Conservation (phyloP, 2,888 invertebrate genomes). For the Chaitophorus viminalis region DNA sequence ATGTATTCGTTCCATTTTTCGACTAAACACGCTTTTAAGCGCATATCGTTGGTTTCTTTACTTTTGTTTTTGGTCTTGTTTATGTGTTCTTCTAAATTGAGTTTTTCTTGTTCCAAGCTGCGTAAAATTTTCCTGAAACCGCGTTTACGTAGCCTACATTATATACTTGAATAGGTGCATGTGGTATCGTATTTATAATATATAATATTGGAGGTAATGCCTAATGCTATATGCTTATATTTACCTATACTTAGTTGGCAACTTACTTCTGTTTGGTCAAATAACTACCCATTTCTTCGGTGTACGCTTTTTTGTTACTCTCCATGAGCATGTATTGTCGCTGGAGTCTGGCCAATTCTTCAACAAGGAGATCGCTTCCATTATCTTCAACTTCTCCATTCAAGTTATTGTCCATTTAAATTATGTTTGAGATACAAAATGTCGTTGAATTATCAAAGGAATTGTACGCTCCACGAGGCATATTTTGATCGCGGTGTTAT, state of each 20-base stretch:
- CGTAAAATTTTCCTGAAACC: slow-evolving; percentile 71
- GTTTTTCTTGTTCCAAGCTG: slow-evolving; percentile 73
- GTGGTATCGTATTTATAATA: neutral
- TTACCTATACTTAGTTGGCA: neutral
- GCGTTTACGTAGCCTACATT: neutral
- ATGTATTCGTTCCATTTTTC: slow-evolving; percentile 71
- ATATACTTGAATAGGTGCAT: too few relatives aligned
- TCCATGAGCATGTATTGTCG: slow-evolving; percentile 88
- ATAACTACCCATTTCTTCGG: slow-evolving; percentile 76
- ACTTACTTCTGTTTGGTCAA: slow-evolving; percentile 68
- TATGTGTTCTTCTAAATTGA: slow-evolving; percentile 69
- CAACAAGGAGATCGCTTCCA: slow-evolving; percentile 65
- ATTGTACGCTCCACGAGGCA: neutral
- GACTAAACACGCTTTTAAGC: slow-evolving; percentile 71
- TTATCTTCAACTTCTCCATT: slow-evolving; percentile 49
- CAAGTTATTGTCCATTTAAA: slow-evolving; percentile 32
- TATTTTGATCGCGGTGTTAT: neutral
- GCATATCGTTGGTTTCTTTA: slow-evolving; percentile 71
- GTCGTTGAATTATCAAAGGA: neutral
- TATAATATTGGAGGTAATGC: neutral
- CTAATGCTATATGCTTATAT: neutral
- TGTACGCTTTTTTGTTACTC: slow-evolving; percentile 78
- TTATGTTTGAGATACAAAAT: neutral
- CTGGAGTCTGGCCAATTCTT: slow-evolving; percentile 81
- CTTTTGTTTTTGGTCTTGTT: slow-evolving; percentile 72